A percentile compares a stretch with the other conserved stretches of the same genome.
Conservation (phyloP, 2,888 invertebrate species). For the Polymixis flavicincta region DNA sequence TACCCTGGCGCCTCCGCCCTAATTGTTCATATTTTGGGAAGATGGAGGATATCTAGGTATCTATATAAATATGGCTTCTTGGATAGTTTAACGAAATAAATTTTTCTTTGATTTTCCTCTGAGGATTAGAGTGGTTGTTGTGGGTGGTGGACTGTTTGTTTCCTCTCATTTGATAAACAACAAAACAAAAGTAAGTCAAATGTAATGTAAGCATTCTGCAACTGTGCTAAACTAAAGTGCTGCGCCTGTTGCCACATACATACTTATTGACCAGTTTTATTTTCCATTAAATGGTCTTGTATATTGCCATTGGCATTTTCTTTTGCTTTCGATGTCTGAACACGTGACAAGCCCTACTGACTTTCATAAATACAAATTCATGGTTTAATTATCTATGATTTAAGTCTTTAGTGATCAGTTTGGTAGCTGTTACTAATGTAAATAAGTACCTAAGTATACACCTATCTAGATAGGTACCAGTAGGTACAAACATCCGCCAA, state of each 20-base stretch:
- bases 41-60: not conserved
- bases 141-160: not conserved
- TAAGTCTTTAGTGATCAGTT: not conserved
- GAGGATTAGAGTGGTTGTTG: not conserved
- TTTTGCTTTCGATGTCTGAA: constrained; percentile 51
- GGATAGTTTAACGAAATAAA: not conserved
- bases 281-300: constrained; percentile 72
- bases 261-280: constrained; percentile 83
- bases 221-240: constrained; percentile 68
- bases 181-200: constrained; percentile 39
- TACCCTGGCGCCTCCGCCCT: no score
- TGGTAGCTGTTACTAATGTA: not conserved
- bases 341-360: constrained; percentile 56
- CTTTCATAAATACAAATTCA: constrained; percentile 18
- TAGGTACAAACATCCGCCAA: constrained; percentile 30
- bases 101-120: not conserved
- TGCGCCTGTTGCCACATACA: constrained; percentile 71
- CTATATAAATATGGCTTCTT: not conserved
- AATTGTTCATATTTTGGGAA: not conserved
- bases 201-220: constrained; percentile 59
- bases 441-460: no score
- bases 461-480: not conserved
- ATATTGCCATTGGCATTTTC: constrained; percentile 67
- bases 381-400: not conserved
- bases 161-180: constrained; percentile 43